Conservation (phyloP, 2,113 vertebrate genomes). For the Ciconia boyciana region DNA sequence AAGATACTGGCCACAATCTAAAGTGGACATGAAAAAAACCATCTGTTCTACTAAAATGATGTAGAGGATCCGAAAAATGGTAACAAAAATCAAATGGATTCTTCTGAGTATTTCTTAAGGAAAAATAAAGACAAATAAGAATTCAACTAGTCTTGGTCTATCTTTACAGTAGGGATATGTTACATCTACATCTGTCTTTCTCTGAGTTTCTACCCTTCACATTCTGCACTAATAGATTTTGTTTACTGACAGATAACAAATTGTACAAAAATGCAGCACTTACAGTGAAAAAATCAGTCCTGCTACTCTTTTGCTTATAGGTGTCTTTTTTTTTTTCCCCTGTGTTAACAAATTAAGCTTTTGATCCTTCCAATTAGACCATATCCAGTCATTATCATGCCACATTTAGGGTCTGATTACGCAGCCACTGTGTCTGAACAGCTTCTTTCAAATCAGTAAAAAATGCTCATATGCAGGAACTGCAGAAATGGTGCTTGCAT, state of each 20-base stretch:
- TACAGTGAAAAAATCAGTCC: background rate
- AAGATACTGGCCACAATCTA: background rate
- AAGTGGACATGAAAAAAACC: background rate
- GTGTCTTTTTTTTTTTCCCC: background rate
- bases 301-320: background rate
- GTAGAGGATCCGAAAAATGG: background rate
- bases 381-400: constrained; percentile 1
- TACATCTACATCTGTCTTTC: background rate
- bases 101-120: background rate
- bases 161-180: background rate
- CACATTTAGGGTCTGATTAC: background rate
- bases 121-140: background rate
- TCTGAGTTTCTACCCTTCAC: background rate
- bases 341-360: background rate
- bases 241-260: background rate
- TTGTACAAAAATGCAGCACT: background rate
- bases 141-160: background rate
- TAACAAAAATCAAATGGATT: background rate
- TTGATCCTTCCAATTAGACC: constrained; percentile 20
- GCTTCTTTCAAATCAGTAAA: background rate
- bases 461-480: background rate
- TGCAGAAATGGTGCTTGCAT: background rate
- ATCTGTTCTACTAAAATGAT: background rate
- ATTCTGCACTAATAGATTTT: background rate
- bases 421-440: background rate